Base-by-base conservation (phyloP, 2,888 invertebrate genomes). In the Brachynemurus nebulosus region DNA sequence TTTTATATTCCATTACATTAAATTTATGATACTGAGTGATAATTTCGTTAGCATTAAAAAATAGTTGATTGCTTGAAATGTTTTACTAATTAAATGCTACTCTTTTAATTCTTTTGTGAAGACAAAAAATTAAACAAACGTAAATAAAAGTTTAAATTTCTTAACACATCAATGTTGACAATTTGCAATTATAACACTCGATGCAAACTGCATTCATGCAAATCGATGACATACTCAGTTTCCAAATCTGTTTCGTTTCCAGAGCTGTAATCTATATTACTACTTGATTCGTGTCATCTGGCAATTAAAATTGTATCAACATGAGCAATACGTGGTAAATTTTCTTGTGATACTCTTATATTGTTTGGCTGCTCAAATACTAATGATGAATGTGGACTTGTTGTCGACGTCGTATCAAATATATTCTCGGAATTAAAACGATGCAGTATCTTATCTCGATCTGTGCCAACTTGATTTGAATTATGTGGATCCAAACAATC, bases 241-340 rank as follows among this genome's bases (percentile, higher is more conserved):
- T 27, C 20, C 9, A 37, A n/a, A 37, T 47, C 40, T 6, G 40
- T 40, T 16, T 37, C 37, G 2, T 43, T 42, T n/a, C 42, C 45
- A n/a, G 27, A 27, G 14, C 33, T 48, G 35, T 37, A 25, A 21
- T 21, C 30, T 14, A 41, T 39, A 5, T 20, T 33, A 14, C 45
- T 40, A 30, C 16, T 20, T 21, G 38, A 11, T 23, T 37, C 49
- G 46, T 61, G 64, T 65, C 64, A 76, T 73, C 76, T 75, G 59
- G 74, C 66, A 56, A 76, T 73, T 52, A 72, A 68, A 36, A 76
- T 69, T 20, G 74, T 72, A 55, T 76, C 76, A 40, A 72, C 66
- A 54, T 69, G 70, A 9, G 70, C 61, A 16, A 71, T 62, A 43
- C 66, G 49, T 51, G 70, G 51, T 64, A 65, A 51, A 62, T 67